Evolutionary conservation across 2,888 invertebrate genomes (phyloP).

Genomic region (Athrips mouffetella): DNA sequence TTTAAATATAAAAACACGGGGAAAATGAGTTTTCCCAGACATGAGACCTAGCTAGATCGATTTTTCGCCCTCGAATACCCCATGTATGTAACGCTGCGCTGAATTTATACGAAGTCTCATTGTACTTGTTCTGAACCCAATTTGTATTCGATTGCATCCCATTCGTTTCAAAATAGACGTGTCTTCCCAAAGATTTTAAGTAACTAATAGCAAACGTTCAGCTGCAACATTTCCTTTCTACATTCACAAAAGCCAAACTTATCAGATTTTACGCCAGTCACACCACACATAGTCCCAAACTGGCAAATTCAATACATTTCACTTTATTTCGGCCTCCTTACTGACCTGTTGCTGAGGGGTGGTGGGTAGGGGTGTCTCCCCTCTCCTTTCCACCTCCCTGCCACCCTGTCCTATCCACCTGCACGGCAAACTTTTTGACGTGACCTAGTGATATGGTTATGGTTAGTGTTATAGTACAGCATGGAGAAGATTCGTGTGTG

Average conservation of each 20-base stretch:
- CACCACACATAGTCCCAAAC: neutral
- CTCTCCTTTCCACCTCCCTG: too few species aligned
- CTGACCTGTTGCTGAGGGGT: slow-evolving; percentile 21
- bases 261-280: neutral
- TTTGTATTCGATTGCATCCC: too few species aligned
- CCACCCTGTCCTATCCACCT: slow-evolving; percentile 1
- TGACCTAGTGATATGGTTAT: neutral
- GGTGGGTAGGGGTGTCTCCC: neutral
- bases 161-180: too few species aligned
- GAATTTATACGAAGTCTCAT: too few species aligned
- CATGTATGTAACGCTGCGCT: too few species aligned
- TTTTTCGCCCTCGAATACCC: too few species aligned
- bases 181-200: too few species aligned
- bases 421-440: slow-evolving; percentile 5
- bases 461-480: neutral
- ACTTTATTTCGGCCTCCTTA: slow-evolving; percentile 14
- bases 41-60: too few species aligned
- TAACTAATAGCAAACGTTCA: neutral
- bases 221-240: neutral
- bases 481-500: neutral
- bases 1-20: too few species aligned
- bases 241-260: neutral
- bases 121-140: too few species aligned
- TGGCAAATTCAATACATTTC: slow-evolving; percentile 13
- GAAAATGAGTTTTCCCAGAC: too few species aligned